Base-by-base conservation (phyloP, 2,113 vertebrate genomes). In the Argyrosomus japonicus region DNA sequence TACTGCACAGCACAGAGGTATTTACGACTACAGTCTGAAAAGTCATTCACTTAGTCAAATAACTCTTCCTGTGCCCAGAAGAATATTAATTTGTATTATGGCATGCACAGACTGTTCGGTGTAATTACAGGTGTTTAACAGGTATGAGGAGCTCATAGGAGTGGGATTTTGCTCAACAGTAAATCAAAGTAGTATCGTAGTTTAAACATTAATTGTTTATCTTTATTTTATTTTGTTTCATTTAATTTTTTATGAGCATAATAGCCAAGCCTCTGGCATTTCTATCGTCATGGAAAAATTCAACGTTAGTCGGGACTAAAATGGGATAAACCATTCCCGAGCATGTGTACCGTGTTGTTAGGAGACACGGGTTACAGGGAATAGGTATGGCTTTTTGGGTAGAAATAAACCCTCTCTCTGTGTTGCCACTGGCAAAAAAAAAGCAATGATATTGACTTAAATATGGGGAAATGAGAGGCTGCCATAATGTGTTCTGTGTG, bases 401-500 rank as follows among this genome's bases (percentile, higher is more conserved):
- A 72, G 86, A 94, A 94, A 93, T 95, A 91, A 95, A 95, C 93
- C 89, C 89, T 92, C 93, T 95, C 91, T 90, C 62, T 91, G 91
- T 94, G 91, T 92, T 90, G 92, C 94, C 91, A 90, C 95, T 75
- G 96, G 92, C 85, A 95, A 92, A 95, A 93, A 95, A 94, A 95
- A 94, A 91, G 94, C 94, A 94, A 90, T 80, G 93, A 95, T 96
- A 96, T 95, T 95, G 96, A 97, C 96, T 97, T 96, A 95, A 97
- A 96, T 95, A 94, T 94, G 95, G 92, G 95, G 95, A 96, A 97
- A 97, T 96, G 96, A 96, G 96, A 96, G 95, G 94, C 93, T 95
- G 93, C 96, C 95, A 96, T 95, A 77, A 95, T 96, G 95, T 96
- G 96, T 96, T 96, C 93, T 96, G 95, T 96, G 95, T 93, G 96